phyloP scores from a whole-genome alignment of 2,888 invertebrate genomes.

The Tetropium fuscum region DNA sequence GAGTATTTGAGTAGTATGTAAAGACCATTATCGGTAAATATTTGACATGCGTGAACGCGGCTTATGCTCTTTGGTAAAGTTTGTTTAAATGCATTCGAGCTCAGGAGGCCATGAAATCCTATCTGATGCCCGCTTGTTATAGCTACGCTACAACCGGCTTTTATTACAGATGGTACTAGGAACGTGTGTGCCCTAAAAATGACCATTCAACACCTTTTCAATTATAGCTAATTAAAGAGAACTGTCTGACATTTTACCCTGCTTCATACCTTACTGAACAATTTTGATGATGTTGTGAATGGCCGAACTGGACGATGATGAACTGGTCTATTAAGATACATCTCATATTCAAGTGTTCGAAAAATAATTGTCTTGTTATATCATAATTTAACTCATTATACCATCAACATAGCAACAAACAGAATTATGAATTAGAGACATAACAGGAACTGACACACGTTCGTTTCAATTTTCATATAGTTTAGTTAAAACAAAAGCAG shows the following conservation, averaged over 20 bases:
- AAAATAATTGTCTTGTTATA: constrained; percentile 8
- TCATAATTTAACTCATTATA: constrained; percentile 18
- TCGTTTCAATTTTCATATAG: no score
- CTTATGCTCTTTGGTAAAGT: constrained; percentile 42
- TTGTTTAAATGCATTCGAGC: constrained; percentile 44
- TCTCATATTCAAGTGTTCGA: constrained; percentile 8
- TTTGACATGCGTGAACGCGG: constrained; percentile 51
- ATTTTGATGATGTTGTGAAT: constrained; percentile 37
- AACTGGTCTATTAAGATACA: constrained; percentile 20
- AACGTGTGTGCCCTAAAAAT: constrained; percentile 38
- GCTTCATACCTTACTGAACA: constrained; percentile 36
- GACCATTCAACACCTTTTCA: constrained; percentile 54
- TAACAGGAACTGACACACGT: not conserved
- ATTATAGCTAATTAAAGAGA: constrained; percentile 49
- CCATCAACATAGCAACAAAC: not conserved
- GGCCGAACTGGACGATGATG: constrained; percentile 13
- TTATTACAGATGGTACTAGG: constrained; percentile 46
- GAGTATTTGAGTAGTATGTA: constrained; percentile 54
- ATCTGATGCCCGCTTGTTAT: constrained; percentile 51
- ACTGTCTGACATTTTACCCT: constrained; percentile 35
- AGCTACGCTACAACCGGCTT: constrained; percentile 39
- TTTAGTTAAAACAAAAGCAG: no score
- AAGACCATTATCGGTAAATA: constrained; percentile 57
- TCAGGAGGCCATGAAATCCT: constrained; percentile 45
- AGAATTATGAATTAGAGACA: not conserved